A percentile compares a stretch with the other conserved stretches of the same genome.
phyloP scores from a whole-genome alignment of 1,140 invertebrate species.

The Drosophila aff. region DNA sequence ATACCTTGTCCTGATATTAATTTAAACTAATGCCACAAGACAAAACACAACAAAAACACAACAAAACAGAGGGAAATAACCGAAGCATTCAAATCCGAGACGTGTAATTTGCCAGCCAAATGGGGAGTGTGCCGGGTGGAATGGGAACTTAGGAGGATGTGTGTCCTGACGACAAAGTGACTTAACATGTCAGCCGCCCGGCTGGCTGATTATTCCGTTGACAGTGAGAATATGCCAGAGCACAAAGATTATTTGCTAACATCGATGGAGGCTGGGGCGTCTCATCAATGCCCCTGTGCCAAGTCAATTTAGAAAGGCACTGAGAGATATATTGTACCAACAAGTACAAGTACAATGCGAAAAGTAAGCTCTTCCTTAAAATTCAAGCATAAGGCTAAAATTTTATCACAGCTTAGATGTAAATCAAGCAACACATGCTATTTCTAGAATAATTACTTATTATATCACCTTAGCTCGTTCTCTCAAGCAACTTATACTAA shows the following conservation, averaged over 20 bases:
- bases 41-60: conserved; percentile 39
- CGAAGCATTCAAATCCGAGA: conserved; percentile 60
- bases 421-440: not conserved
- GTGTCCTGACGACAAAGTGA: conserved; percentile 60
- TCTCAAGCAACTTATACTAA: not conserved
- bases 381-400: no score
- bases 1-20: conserved; percentile 60
- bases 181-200: conserved; percentile 71
- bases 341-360: no score
- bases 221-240: conserved; percentile 54
- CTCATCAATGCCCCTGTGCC: conserved; percentile 50
- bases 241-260: conserved; percentile 39
- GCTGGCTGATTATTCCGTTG: conserved; percentile 71
- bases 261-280: conserved; percentile 20
- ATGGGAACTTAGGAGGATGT: conserved; percentile 1
- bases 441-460: not conserved
- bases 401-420: no score
- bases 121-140: conserved; percentile 10
- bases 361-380: not conserved
- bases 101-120: conserved; percentile 61
- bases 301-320: conserved; percentile 28
- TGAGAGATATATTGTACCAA: not conserved
- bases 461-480: no score
- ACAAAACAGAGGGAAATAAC: conserved; percentile 41
- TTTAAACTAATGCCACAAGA: conserved; percentile 66